Evolutionary conservation across 2,797 vertebrate genomes (phyloP), one percentile per base, ranked within the genome.

Genomic region (Hydrolagus colliei): DNA sequence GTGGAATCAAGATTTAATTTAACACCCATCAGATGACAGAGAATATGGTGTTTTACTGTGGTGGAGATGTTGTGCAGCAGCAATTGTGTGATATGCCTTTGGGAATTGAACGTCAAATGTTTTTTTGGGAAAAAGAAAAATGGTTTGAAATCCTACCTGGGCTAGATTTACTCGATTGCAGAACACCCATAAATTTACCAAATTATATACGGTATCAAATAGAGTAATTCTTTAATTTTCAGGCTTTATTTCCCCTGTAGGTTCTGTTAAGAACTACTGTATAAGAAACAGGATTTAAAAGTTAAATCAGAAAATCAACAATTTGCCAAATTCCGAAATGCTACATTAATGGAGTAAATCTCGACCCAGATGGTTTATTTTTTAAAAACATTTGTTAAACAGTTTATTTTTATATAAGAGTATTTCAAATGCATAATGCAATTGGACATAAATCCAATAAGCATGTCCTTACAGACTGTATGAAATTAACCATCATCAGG

Each of bases 1-100:
- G 27, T 11, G 41, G 16, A 68, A 84, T 71, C 79, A 71, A 84
- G 79, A 84, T 71, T 84, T 84, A 71, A 84, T 84, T 84, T 71
- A 71, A 84, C 18, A 71, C 79, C 41, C 67, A 68, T 84, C 63
- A 84, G 65, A 41, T 84, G 79, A 67, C 65, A 71, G 65, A 84
- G 65, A 71, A 41, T 84, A 71, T 35, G 20, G 65, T 8, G 65
- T 80, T 65, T 79, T 65, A 14, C 18, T 71, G 35, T 84, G 20
- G 62, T 9, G 14, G 65, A 11, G 13, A 9, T 41, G 35, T 18
- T 71, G 67, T 32, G 13, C 22, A 32, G 9, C 22, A 32, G 9
- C 32, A 41, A 1, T 41, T 67, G n/a, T 67, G 13, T 63, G 67
- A 35, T 22, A 8, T 41, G 68, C 79, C 32, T 68, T 27, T 41